Evolutionary conservation across 2,797 vertebrate species (phyloP).

Genomic region (Hyperoplus lanceolatus): DNA sequence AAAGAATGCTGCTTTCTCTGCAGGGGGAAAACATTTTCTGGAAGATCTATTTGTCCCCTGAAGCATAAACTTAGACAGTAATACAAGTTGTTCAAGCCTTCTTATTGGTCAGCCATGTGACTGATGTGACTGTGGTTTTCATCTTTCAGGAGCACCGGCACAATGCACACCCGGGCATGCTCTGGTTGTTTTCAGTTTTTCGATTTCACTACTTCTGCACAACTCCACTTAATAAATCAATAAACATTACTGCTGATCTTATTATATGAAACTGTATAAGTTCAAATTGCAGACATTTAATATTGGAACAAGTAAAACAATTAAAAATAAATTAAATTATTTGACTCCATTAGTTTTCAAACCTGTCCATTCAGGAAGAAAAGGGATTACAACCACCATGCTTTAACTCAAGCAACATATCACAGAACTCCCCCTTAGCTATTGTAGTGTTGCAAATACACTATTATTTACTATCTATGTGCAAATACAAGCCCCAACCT

Average conservation of each 20-base stretch:
- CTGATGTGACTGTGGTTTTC: slow-evolving; percentile 54
- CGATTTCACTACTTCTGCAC: neutral
- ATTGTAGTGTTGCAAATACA: neutral
- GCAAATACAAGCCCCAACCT: too few relatives aligned
- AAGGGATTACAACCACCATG: too few relatives aligned
- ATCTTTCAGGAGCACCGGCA: slow-evolving; percentile 18
- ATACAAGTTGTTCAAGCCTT: slow-evolving; percentile 38
- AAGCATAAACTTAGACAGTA: slow-evolving; percentile 36
- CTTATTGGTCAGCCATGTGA: slow-evolving; percentile 66
- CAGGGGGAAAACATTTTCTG: slow-evolving; percentile 43
- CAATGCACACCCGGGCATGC: neutral
- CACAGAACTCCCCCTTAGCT: slow-evolving; percentile 11
- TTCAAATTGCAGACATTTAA: slow-evolving; percentile 1
- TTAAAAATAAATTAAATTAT: neutral
- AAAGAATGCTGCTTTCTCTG: slow-evolving; percentile 30
- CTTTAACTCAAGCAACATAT: slow-evolving; percentile 1
- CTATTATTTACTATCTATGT: too few relatives aligned
- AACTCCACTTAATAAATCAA: slow-evolving; percentile 1
- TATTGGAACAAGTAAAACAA: neutral
- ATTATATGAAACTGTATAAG: neutral
- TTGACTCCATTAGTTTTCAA: neutral
- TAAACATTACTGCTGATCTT: neutral
- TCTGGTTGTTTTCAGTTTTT: neutral
- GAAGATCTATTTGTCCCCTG: slow-evolving; percentile 35
- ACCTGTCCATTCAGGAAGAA: neutral